Evolutionary conservation across 1,140 invertebrate species (phyloP), one percentile per base, ranked within the genome.

Genomic region (Drosophila suzukii): DNA sequence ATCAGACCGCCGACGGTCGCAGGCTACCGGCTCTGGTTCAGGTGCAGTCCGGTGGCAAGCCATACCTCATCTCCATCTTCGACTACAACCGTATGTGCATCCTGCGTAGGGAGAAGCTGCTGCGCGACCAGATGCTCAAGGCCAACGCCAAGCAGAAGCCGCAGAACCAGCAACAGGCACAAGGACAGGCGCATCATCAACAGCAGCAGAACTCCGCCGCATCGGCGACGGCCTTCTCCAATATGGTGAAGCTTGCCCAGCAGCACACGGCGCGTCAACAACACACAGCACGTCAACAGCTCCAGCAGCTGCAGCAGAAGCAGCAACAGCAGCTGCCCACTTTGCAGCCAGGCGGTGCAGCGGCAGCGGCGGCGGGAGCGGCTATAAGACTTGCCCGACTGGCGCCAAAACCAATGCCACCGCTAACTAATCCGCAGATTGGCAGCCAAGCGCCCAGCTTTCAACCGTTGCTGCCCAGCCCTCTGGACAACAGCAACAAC

Each of bases 31-130:
- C 93, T 32, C 77, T 94, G 12, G 94, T 94, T 1, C 94, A 95
- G 81, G 95, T 95, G 12, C 94, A 95, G 75, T 95, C 94, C 6
- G 93, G 94, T 6, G 95, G 95, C 8, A 95, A 94, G 79, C 94
- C 94, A 2, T 95, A 95, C 78, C 94, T 95, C 89, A 95, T 95
- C 56, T 95, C 95, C 10, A 93, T 95, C 32, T 94, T 95, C 59
- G 95, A 95, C 80, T 95, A 95, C 92, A 95, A 95, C 79, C 94
- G 94, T 70, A 95, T 95, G 95, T 95, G 95, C 80, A 93, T 95
- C 15, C 93, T 95, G 70, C 93, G 95, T 1, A 91, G 94, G 3
- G 94, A 95, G 75, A 94, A 95, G 65, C 92, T 95, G 53, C 93
- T 94, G 68, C 93, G 94, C 6, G 93, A 94, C 38, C 93, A 94